Evolutionary conservation across 1,140 invertebrate species (phyloP).

Genomic region (Drosophila varians): DNA sequence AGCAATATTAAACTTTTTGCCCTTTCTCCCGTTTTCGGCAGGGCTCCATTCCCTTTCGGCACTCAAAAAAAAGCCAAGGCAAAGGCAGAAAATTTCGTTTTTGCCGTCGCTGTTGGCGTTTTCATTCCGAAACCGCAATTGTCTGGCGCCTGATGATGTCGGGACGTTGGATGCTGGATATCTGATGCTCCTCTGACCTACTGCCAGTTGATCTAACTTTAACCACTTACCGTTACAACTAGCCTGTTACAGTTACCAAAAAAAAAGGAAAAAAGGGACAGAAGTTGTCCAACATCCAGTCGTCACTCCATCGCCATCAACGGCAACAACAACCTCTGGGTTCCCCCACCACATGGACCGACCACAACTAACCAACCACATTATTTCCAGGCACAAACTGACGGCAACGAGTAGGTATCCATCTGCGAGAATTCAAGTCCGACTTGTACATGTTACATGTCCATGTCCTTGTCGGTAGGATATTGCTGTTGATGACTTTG

Average conservation of each 20-base stretch:
- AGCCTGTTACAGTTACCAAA: conserved; percentile 10
- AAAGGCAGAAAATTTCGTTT: not conserved
- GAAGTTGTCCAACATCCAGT: conserved; percentile 21
- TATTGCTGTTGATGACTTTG: conserved; percentile 33
- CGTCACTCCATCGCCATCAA: conserved; percentile 35
- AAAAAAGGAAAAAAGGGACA: conserved; percentile 16
- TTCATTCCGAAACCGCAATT: conserved; percentile 33
- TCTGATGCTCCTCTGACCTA: conserved; percentile 41
- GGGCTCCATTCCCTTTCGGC: too few relatives aligned
- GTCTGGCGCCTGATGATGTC: conserved; percentile 15
- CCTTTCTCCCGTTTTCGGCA: too few relatives aligned
- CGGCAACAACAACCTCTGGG: conserved; percentile 11
- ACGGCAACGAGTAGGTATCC: conserved; percentile 24
- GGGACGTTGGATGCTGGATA: conserved; percentile 16
- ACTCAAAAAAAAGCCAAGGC: not conserved
- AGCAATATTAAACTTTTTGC: too few relatives aligned
- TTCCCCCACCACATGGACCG: conserved; percentile 40
- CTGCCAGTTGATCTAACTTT: conserved; percentile 36
- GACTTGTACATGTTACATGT: conserved; percentile 6
- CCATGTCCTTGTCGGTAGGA: conserved; percentile 4
- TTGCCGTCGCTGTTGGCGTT: conserved; percentile 1
- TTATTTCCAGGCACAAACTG: conserved; percentile 72
- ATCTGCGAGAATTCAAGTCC: conserved; percentile 19
- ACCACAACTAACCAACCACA: conserved; percentile 68
- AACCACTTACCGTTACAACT: conserved; percentile 14